Conservation (phyloP, 2,113 vertebrate species). For the Lepus americanus region DNA sequence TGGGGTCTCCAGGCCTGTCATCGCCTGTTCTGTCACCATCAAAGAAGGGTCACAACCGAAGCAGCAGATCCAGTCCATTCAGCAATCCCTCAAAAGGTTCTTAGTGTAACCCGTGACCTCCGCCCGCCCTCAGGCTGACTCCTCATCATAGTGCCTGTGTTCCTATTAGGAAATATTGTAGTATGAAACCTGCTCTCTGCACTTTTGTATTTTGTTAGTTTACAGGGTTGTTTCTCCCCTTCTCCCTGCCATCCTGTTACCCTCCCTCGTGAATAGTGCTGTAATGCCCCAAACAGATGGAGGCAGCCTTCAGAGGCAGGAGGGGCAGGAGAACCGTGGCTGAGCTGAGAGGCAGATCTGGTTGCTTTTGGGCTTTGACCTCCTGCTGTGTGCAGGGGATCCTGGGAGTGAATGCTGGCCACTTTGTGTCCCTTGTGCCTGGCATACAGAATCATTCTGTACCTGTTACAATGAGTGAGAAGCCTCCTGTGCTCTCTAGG, state of each 20-base stretch:
- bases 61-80: constrained; percentile 98
- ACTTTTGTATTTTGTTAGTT: constrained; percentile 52
- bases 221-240: background rate
- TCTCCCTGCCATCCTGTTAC: background rate
- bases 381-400: background rate
- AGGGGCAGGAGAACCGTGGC: background rate
- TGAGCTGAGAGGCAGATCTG: background rate
- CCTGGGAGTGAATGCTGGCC: background rate
- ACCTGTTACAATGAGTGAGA: fast-evolving
- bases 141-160: background rate
- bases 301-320: background rate
- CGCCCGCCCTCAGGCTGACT: background rate
- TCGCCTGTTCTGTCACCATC: constrained; percentile 97
- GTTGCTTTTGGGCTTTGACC: background rate
- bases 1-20: constrained; percentile 96
- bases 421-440: background rate
- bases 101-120: constrained; percentile 89
- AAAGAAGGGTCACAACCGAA: constrained; percentile 98
- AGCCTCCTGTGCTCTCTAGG: background rate
- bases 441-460: background rate
- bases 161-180: constrained; percentile 69
- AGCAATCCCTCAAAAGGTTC: constrained; percentile 97
- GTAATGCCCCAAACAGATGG: background rate
- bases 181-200: constrained; percentile 51
- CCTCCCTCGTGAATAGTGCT: background rate